A percentile compares a stretch with the other conserved stretches of the same genome.
phyloP scores from a whole-genome alignment of 2,888 invertebrate species.

The Noctua pronuba region DNA sequence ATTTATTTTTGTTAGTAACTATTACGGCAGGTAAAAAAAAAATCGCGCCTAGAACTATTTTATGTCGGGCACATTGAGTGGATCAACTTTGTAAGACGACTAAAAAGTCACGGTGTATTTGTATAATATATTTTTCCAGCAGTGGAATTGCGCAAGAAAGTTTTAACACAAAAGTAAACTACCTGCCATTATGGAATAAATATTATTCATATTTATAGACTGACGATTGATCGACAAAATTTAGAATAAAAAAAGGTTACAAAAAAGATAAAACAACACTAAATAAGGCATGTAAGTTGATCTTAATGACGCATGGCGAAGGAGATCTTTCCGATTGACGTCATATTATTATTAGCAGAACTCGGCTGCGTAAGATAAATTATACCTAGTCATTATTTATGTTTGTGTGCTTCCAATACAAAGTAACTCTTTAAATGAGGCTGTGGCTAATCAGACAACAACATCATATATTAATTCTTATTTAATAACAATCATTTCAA shows the following conservation, averaged over 20 bases:
- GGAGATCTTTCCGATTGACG: slow-evolving; percentile 51
- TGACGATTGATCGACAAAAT: background rate
- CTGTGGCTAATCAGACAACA: background rate
- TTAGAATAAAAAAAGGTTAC: background rate
- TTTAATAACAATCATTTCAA: background rate
- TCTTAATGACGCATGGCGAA: slow-evolving; percentile 33
- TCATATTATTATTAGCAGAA: slow-evolving; percentile 38
- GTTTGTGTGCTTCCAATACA: background rate
- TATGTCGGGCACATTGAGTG: too few species aligned
- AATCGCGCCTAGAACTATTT: too few species aligned
- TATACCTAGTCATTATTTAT: slow-evolving; percentile 34
- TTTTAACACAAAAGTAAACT: background rate
- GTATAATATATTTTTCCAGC: background rate
- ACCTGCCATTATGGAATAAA: background rate
- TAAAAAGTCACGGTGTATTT: too few species aligned
- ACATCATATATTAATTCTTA: background rate
- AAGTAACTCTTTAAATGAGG: slow-evolving; percentile 1
- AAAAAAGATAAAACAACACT: background rate
- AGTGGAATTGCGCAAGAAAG: background rate
- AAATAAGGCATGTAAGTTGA: slow-evolving; percentile 6
- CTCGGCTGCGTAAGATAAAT: slow-evolving; percentile 13
- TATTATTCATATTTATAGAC: background rate
- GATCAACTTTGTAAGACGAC: too few species aligned
- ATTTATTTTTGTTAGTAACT: too few species aligned
- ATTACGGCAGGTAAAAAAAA: too few species aligned